A percentile compares a stretch with the other conserved stretches of the same genome.
Evolutionary conservation across 2,113 vertebrate species (phyloP).

Genomic region (Colinus virginianus): DNA sequence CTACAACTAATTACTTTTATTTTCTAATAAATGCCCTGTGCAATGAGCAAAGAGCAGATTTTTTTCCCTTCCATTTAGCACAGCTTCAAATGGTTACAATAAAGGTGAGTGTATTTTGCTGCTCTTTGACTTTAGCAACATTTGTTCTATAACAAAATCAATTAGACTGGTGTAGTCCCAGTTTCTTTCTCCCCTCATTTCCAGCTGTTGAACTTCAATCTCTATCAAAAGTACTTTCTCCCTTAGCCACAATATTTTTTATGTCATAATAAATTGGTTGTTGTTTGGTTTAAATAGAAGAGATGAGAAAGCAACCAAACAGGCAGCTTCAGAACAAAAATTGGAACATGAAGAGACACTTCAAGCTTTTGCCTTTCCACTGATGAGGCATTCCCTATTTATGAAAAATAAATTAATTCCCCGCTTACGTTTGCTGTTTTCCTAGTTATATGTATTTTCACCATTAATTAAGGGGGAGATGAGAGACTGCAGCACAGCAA

Average conservation of each 20-base stretch:
- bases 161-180: conserved; percentile 76
- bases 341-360: conserved; percentile 73
- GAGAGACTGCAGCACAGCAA: conserved; percentile 51
- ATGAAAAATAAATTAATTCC: conserved; percentile 77
- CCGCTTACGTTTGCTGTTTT: conserved; percentile 55
- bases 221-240: conserved; percentile 74
- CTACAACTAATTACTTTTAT: conserved; percentile 86
- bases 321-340: conserved; percentile 75
- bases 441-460: conserved; percentile 64
- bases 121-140: conserved; percentile 69
- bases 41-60: conserved; percentile 50
- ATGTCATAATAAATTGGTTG: conserved; percentile 74
- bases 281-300: conserved; percentile 73
- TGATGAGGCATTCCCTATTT: conserved; percentile 55
- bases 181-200: conserved; percentile 56
- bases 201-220: conserved; percentile 77
- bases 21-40: conserved; percentile 77
- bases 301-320: conserved; percentile 51
- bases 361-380: conserved; percentile 62
- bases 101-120: conserved; percentile 75
- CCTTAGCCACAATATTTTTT: conserved; percentile 69
- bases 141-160: conserved; percentile 79
- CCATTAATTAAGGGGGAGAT: conserved; percentile 74
- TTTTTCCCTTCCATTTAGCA: conserved; percentile 61
- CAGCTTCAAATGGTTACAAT: conserved; percentile 58